Evolutionary conservation across 2,797 vertebrate species (phyloP), one percentile per base, ranked within the genome.

Genomic region (Microcaecilia unicolor): DNA sequence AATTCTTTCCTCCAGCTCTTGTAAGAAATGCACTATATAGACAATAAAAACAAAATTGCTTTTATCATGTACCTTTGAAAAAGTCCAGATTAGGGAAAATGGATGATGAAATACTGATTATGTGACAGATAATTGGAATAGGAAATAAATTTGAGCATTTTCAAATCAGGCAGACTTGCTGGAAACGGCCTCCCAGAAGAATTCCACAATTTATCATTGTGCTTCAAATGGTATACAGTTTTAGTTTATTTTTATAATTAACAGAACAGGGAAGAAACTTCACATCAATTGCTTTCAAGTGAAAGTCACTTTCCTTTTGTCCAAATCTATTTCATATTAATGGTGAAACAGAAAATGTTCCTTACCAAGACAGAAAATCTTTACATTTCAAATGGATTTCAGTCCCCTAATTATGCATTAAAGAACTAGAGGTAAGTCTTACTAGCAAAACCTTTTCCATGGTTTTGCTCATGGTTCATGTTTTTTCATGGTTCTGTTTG

Each of bases 231-330:
- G 26, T 48, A 11, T 13, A 50, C 31, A 31, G 7, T 39, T 32
- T 5, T 19, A 25, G 32, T 31, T 23, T 13, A 16, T 6, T n/a
- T 13, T 3, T 25, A 25, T 41, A 39, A 34, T 41, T 29, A 20
- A 25, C 52, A 10, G 44, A 44, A 54, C 41, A 15, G 34, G n/a
- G 37, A 44, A 42, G 41, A 49, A 51, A 40, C 28, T 57, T 37
- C 31, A 33, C 18, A 31, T 49, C 50, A 59, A 52, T 55, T 57
- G 29, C 54, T 54, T 1, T 29, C 39, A 54, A 41, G 12, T 23
- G 34, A 33, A 10, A 9, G 36, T 25, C 32, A 15, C 12, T 9
- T 9, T 8, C 8, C 20, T 20, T 20, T 20, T 14, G 1, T 15
- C 41, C 22, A 34, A 10, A 28, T 5, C 10, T 31, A 19, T 7